These are phyloP conservation scores for Myanophis thanlyinensis DNA, from an alignment of 2,113 vertebrate species.

Conservation along the genomic window DNA sequence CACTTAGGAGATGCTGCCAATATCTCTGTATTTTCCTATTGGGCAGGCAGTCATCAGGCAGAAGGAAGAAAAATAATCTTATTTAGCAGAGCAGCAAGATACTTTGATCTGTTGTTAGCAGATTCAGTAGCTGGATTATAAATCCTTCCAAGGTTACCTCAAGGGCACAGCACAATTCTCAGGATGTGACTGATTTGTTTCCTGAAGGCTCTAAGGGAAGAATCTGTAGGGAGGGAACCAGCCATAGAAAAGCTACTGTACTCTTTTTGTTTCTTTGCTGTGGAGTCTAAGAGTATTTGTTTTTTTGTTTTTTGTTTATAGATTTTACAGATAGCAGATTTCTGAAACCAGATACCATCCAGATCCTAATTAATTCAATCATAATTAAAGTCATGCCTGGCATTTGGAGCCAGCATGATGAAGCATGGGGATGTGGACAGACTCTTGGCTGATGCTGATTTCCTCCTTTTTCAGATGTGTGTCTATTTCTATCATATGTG, in stretches of 20 bases:
- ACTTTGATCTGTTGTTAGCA: not conserved
- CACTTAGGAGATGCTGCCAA: not conserved
- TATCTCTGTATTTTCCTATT: not conserved
- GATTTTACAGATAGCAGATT: no score
- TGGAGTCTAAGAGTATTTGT: not conserved
- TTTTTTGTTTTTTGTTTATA: not conserved
- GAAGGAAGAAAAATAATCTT: not conserved
- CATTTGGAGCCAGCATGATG: not conserved
- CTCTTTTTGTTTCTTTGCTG: not conserved
- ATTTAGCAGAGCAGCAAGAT: not conserved
- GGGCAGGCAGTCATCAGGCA: not conserved
- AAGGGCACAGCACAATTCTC: not conserved
- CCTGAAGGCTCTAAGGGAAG: not conserved
- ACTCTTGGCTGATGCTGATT: not conserved
- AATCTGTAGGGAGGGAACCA: not conserved
- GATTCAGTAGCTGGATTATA: not conserved
- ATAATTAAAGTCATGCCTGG: not conserved
- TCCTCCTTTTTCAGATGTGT: not conserved
- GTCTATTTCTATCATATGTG: not conserved
- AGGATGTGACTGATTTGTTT: not conserved
- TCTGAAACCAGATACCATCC: not conserved
- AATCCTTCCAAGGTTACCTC: not conserved
- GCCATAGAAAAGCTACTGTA: not conserved
- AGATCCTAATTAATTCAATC: not conserved
- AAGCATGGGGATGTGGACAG: not conserved